phyloP scores from a whole-genome alignment of 2,888 invertebrate genomes.

The Agriopis leucophaearia region DNA sequence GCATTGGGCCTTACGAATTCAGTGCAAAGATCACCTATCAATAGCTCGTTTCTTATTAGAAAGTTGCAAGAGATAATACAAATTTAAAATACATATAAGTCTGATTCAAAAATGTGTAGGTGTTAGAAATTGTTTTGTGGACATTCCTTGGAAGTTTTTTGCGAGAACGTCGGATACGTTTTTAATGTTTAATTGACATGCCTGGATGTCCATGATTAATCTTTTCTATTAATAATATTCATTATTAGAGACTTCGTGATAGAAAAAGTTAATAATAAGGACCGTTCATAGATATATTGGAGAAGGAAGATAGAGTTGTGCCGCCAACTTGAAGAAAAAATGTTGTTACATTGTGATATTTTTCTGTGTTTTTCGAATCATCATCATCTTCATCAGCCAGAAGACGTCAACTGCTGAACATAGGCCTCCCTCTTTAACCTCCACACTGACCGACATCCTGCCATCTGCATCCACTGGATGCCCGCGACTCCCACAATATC shows the following conservation, averaged over 20 bases:
- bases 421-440: no score
- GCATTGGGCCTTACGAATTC: not conserved
- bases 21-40: not conserved
- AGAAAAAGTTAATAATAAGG: constrained; percentile 11
- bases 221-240: constrained; percentile 25
- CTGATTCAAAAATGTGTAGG: not conserved
- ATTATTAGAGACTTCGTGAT: constrained; percentile 5
- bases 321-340: no score
- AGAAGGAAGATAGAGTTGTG: no score
- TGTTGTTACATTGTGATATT: no score
- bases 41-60: constrained; percentile 12
- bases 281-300: no score
- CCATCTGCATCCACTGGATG: no score
- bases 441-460: no score
- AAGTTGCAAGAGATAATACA: constrained; percentile 4
- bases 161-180: constrained; percentile 13
- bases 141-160: constrained; percentile 12
- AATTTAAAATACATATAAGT: not conserved
- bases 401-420: no score
- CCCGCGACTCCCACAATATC: no score
- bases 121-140: constrained; percentile 5
- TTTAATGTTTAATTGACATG: constrained; percentile 25
- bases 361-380: no score
- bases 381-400: no score
- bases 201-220: constrained; percentile 21